Conservation (phyloP, 2,888 invertebrate species). For the Aphodius sticticus region DNA sequence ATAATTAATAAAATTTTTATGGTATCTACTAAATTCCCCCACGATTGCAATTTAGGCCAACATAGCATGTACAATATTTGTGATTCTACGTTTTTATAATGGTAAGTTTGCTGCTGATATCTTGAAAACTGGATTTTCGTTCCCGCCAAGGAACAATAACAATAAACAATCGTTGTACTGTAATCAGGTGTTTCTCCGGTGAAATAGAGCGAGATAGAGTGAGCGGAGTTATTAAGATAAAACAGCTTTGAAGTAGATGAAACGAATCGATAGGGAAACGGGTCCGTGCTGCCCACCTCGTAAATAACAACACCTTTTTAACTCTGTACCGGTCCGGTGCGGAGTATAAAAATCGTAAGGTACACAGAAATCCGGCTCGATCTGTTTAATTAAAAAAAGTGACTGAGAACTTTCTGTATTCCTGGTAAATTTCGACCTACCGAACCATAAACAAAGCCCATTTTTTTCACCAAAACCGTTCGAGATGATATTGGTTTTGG, state of each 20-base stretch:
- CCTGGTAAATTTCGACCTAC: slow-evolving; percentile 19
- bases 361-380: background rate
- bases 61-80: background rate
- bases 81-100: background rate
- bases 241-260: slow-evolving; percentile 38
- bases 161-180: background rate
- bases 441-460: slow-evolving; percentile 17
- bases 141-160: background rate
- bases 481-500: background rate
- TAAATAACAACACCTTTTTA: slow-evolving; percentile 41
- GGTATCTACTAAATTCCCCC: background rate
- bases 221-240: slow-evolving; percentile 36
- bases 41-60: background rate
- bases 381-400: slow-evolving; percentile 24
- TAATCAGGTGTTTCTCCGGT: slow-evolving; percentile 13
- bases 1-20: background rate
- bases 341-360: slow-evolving; percentile 16
- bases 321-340: background rate
- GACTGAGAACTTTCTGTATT: slow-evolving; percentile 21
- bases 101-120: background rate
- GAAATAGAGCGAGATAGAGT: slow-evolving; percentile 23
- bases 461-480: slow-evolving; percentile 10
- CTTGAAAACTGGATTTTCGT: background rate
- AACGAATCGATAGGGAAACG: slow-evolving; percentile 39
- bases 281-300: slow-evolving; percentile 39